These are phyloP conservation scores for Calliphora vicina DNA, from an alignment of 1,140 invertebrate species.

Conservation along the genomic window DNA sequence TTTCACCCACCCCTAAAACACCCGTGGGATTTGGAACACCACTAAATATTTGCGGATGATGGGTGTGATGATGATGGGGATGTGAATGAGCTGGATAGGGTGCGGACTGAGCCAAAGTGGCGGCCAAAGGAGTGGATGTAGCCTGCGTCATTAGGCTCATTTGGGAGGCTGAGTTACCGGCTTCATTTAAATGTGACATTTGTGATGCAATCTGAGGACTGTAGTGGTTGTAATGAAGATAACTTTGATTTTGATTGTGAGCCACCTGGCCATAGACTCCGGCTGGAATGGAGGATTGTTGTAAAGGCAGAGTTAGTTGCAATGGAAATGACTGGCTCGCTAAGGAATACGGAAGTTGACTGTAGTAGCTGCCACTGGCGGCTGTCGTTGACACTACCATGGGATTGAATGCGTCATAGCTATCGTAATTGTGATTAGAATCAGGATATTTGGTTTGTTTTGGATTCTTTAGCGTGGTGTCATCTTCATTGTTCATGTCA, in stretches of 20 bases:
- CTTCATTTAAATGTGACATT: constrained; percentile 8
- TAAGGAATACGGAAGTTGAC: constrained; percentile 52
- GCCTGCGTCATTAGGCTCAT: not conserved
- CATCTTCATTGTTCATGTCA: constrained; percentile 57
- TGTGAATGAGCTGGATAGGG: constrained; percentile 37
- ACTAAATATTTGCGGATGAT: constrained; percentile 39
- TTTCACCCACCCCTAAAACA: constrained; percentile 50
- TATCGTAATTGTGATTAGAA: constrained; percentile 63
- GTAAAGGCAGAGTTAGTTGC: constrained; percentile 56
- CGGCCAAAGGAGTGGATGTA: constrained; percentile 44
- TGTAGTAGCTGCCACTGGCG: constrained; percentile 51
- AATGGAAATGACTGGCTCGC: constrained; percentile 50
- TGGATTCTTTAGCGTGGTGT: constrained; percentile 54
- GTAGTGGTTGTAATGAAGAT: constrained; percentile 57
- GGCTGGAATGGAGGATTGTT: constrained; percentile 43
- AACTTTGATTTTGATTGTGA: constrained; percentile 39
- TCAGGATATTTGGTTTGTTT: constrained; percentile 67
- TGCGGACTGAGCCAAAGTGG: constrained; percentile 55
- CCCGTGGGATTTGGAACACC: constrained; percentile 43
- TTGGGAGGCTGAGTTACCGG: not conserved
- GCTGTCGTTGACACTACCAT: constrained; percentile 51
- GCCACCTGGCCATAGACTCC: constrained; percentile 17
- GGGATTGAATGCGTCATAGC: constrained; percentile 69
- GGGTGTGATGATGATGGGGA: constrained; percentile 30
- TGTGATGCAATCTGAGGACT: constrained; percentile 13